Base-by-base conservation (phyloP, 1,140 invertebrate genomes). In the honey bee (Apis mellifera) region DNA sequence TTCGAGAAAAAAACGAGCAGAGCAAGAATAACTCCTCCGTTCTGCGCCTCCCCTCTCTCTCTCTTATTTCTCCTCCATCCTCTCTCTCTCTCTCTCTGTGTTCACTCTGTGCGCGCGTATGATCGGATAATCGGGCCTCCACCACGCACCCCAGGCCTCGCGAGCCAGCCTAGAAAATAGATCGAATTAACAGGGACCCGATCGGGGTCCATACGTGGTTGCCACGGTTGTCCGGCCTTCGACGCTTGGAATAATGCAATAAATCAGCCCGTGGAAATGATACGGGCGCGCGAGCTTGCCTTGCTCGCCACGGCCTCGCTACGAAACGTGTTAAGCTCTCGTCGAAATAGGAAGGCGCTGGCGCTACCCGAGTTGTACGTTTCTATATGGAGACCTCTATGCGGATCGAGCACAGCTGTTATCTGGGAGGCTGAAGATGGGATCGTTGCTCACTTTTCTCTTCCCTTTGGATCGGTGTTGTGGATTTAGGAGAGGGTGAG, bases 141-240 rank as follows among this genome's bases (percentile, higher is more conserved):
- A 70, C 75, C 71, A 88, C 86, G 86, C 86, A 86, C 57, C 19
- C 60, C 17, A 12, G 9, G 65, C 65, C 21, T 17, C 23, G 17
- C 21, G 21, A 48, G n/a, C 50, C 42, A 69, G 48, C 11, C 70
- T 82, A 72, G 72, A 75, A 77, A 85, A 87, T 84, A 88, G 86
- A 88, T 88, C 86, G 83, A 88, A 87, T 87, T 84, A 87, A 85
- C 83, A 82, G 75, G 62, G 12, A 9, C 62, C 48, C 71, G 70
- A 42, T 62, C 32, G 59, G 26, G 50, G 19, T 50, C 79, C 85
- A 23, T 62, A 62, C 60, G 60, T 69, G 73, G 60, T 32, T 32
- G 32, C 64, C 70, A 78, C 84, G 69, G 55, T 80, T 82, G 79
- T 82, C 72, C 79, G 64, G 73, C 62, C 73, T 60, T 82, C 79